Conservation (phyloP, 2,888 invertebrate genomes). For the Ischnura elegans region DNA sequence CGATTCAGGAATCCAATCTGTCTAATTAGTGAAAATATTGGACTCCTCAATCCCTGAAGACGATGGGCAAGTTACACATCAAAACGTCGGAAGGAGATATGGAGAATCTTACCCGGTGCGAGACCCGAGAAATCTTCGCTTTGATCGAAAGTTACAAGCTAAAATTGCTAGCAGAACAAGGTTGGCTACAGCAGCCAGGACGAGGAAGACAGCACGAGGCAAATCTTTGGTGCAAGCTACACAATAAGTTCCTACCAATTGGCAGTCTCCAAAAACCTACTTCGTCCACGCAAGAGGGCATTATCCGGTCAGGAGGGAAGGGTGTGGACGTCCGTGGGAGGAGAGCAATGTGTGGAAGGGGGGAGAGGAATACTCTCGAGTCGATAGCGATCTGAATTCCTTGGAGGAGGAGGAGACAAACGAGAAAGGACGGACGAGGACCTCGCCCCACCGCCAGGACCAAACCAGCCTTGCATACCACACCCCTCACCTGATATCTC, state of each 20-base stretch:
- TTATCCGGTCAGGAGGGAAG: background rate
- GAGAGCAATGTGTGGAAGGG: background rate
- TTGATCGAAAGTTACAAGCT: too few relatives aligned
- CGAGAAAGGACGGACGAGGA: conserved; percentile 8
- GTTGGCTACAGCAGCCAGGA: too few relatives aligned
- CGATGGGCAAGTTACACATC: too few relatives aligned
- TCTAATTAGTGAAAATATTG: too few relatives aligned
- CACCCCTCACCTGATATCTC: background rate
- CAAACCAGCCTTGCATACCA: background rate
- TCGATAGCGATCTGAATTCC: conserved; percentile 40
- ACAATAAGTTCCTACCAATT: too few relatives aligned
- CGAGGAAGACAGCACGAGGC: too few relatives aligned
- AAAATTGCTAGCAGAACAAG: too few relatives aligned
- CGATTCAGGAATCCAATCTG: background rate
- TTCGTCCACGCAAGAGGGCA: background rate
- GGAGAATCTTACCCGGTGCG: too few relatives aligned
- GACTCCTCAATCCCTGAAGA: too few relatives aligned
- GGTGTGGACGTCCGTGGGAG: background rate
- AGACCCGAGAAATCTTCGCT: too few relatives aligned
- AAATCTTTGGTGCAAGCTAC: too few relatives aligned
- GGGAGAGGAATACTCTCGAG: background rate
- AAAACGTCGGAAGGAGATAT: too few relatives aligned
- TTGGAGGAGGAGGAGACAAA: background rate
- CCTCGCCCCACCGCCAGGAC: background rate
- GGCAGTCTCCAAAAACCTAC: background rate